Base-by-base conservation (phyloP, 2,113 vertebrate genomes). In the Gambusia affinis region DNA sequence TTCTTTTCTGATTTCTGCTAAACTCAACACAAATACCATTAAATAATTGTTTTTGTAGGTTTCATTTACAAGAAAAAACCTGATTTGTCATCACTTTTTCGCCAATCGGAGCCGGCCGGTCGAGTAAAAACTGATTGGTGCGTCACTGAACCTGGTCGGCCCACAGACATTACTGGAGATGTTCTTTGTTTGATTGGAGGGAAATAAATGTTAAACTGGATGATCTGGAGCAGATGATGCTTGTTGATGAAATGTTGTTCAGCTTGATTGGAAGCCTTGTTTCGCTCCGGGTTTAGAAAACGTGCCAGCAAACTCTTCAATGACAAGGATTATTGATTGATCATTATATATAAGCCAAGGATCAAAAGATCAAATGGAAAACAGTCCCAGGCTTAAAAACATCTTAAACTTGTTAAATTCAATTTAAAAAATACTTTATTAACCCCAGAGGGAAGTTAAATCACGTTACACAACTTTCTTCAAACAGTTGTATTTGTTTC, bases 251-350 rank as follows among this genome's bases (percentile, higher is more conserved):
- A 72, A 82, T 81, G 51, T 22, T 61, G 74, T 62, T 61, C 37
- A 42, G 64, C 67, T 35, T 73, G 78, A 64, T 70, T 73, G 10
- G 65, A 68, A 75, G 75, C 30, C 35, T 47, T 72, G 31, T 33
- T 33, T 33, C 31, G 6, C 35, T 37, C 35, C 39, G 1, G 37
- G 28, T n/a, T 27, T 66, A 67, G 29, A 78, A 61, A 47, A 4
- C 24, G 29, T 64, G 61, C 71, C 27, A n/a, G 6, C 17, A 8
- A 11, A 57, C 22, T 19, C 19, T 12, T 51, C 47, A 74, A 73
- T 78, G 42, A 63, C 57, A 73, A 77, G 83, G 66, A 42, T 42
- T 54, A 29, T 83, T 61, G 39, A 39, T 29, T 51, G 29, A 70
- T 67, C 42, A 28, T 27, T 27, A 27, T 12, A 22, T 19, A 31